These are phyloP conservation scores for Cochlearius cochlearius DNA, from an alignment of 2,113 vertebrate genomes.

Conservation along the genomic window DNA sequence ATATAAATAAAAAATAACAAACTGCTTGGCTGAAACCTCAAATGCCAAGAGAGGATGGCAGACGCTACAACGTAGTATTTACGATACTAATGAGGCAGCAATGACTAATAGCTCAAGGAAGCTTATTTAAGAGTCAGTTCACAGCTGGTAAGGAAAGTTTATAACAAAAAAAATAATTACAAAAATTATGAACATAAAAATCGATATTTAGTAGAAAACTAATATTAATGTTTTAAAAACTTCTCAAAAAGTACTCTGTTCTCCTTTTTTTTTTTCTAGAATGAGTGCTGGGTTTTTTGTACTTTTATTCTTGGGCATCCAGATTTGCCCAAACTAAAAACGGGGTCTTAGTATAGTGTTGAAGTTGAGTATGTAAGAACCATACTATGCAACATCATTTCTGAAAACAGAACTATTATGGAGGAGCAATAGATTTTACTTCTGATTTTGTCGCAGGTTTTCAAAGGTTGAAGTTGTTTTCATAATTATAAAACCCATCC, in stretches of 20 bases:
- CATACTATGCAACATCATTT: neutral
- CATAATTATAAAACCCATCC: neutral
- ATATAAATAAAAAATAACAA: conserved; percentile 21
- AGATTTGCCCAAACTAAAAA: neutral
- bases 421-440: neutral
- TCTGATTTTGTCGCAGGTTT: neutral
- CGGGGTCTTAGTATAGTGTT: neutral
- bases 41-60: neutral
- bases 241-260: neutral
- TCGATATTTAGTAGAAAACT: neutral
- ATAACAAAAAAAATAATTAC: neutral
- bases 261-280: rapidly evolving
- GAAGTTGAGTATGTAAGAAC: neutral
- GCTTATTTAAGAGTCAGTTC: conserved; percentile 6
- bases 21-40: neutral
- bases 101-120: conserved; percentile 13
- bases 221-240: neutral
- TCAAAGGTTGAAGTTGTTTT: neutral
- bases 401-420: neutral
- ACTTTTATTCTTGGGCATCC: neutral
- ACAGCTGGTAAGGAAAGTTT: neutral
- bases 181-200: neutral
- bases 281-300: rapidly evolving
- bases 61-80: conserved; percentile 19
- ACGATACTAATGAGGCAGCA: conserved; percentile 31